Conservation (phyloP, 2,113 vertebrate species). For the Channa argus region DNA sequence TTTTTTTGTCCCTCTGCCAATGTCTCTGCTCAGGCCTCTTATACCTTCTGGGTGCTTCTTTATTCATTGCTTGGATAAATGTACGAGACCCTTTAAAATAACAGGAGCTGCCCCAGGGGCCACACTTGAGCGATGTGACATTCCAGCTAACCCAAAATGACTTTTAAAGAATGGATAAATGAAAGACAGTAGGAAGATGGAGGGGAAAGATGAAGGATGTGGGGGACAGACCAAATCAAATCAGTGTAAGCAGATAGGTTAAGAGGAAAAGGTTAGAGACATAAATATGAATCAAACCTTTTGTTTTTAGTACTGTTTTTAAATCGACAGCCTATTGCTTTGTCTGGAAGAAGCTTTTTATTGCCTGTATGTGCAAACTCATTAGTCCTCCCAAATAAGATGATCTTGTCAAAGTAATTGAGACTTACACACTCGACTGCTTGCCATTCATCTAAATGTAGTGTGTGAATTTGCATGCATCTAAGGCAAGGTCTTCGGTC, state of each 20-base stretch:
- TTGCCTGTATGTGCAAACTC: slow-evolving; percentile 1
- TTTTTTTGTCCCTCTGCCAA: slow-evolving; percentile 48
- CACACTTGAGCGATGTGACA: slow-evolving; percentile 76
- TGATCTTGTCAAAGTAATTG: slow-evolving; percentile 9
- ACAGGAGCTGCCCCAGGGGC: slow-evolving; percentile 70
- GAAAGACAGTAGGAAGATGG: slow-evolving; percentile 61
- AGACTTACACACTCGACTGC: slow-evolving; percentile 16
- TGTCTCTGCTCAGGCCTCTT: slow-evolving; percentile 15
- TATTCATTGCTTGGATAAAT: slow-evolving; percentile 77
- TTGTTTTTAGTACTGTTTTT: slow-evolving; percentile 3
- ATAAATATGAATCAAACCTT: slow-evolving; percentile 36
- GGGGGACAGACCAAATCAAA: slow-evolving; percentile 67
- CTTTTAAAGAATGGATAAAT: slow-evolving; percentile 73
- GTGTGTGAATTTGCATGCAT: slow-evolving; percentile 53
- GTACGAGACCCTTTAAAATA: slow-evolving; percentile 79
- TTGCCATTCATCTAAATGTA: slow-evolving; percentile 14
- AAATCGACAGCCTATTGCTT: not conserved
- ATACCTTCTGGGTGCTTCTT: slow-evolving; percentile 52
- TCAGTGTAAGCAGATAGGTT: slow-evolving; percentile 70
- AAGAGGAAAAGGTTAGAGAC: slow-evolving; percentile 72
- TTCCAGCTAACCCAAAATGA: slow-evolving; percentile 74
- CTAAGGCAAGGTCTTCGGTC: slow-evolving; percentile 43
- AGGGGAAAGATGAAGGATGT: slow-evolving; percentile 34
- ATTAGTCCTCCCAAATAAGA: not conserved
- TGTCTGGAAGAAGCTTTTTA: slow-evolving; percentile 1